Percentiles rank a stretch among this genome's conserved stretches.
These are phyloP conservation scores for Oryctes rhinoceros DNA, from an alignment of 1,140 invertebrate species.

Conservation along the genomic window DNA sequence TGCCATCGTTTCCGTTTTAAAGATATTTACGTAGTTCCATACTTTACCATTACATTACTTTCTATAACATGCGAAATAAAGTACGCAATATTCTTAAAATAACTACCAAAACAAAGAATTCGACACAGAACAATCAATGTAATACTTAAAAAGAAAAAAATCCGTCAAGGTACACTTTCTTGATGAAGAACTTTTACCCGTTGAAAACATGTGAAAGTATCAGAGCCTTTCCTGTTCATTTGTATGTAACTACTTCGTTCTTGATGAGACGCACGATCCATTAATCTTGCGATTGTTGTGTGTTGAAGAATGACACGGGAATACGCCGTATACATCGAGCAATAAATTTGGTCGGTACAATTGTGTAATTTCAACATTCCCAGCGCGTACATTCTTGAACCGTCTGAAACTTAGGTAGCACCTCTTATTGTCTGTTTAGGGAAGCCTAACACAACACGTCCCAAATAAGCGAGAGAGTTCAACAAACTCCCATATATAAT, in stretches of 20 bases:
- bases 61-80: too few relatives aligned
- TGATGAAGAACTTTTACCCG: too few relatives aligned
- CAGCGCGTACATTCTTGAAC: constrained; percentile 23
- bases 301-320: constrained; percentile 10
- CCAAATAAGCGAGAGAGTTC: constrained; percentile 14
- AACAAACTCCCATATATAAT: constrained; percentile 29
- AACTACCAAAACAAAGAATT: too few relatives aligned
- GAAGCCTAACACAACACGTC: constrained; percentile 15
- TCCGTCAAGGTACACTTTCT: too few relatives aligned
- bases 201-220: neutral
- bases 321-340: neutral
- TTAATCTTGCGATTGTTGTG: constrained; percentile 1
- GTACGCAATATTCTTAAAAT: too few relatives aligned
- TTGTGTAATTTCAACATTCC: constrained; percentile 31
- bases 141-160: too few relatives aligned
- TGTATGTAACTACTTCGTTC: neutral
- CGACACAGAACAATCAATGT: too few relatives aligned
- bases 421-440: neutral
- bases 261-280: constrained; percentile 2
- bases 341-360: constrained; percentile 24
- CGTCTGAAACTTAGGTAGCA: neutral
- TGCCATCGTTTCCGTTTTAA: too few relatives aligned
- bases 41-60: too few relatives aligned
- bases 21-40: too few relatives aligned
- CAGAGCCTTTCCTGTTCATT: neutral